phyloP scores from a whole-genome alignment of 30 jellyfish, hydroid and myxozoan genomes.

The Cassiopea xamachana region DNA sequence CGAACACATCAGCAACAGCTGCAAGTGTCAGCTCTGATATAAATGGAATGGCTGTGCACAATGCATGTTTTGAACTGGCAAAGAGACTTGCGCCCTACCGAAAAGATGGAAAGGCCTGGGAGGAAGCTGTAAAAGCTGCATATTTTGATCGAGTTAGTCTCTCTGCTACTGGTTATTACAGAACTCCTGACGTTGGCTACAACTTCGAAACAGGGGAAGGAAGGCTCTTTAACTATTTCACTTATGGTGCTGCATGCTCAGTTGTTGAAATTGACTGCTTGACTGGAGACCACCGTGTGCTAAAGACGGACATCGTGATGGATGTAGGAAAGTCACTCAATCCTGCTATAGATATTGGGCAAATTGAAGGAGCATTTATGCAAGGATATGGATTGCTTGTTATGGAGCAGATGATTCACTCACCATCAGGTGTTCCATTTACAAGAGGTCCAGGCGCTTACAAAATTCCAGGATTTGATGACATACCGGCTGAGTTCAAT shows the following conservation, averaged over 20 bases:
- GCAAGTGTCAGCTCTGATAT: constrained; percentile 65
- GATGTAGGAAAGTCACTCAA: constrained; percentile 60
- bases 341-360: constrained; percentile 69
- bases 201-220: constrained; percentile 22
- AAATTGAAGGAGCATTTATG: constrained; percentile 60
- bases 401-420: constrained; percentile 62
- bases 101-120: constrained; percentile 25
- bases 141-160: constrained; percentile 52
- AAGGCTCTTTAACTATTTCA: constrained; percentile 16
- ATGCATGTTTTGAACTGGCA: constrained; percentile 47
- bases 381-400: constrained; percentile 68
- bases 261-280: constrained; percentile 53
- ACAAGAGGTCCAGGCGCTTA: constrained; percentile 75
- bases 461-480: constrained; percentile 56
- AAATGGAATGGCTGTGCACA: constrained; percentile 58
- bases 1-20: constrained; percentile 58
- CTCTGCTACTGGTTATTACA: constrained; percentile 56
- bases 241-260: constrained; percentile 52
- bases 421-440: constrained; percentile 52
- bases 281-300: constrained; percentile 60
- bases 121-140: constrained; percentile 48
- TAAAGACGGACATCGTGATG: constrained; percentile 60
- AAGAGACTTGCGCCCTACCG: constrained; percentile 51
- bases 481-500: constrained; percentile 45
- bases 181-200: constrained; percentile 30